phyloP scores from a whole-genome alignment of 1,140 invertebrate species.

The Lerema accius region DNA sequence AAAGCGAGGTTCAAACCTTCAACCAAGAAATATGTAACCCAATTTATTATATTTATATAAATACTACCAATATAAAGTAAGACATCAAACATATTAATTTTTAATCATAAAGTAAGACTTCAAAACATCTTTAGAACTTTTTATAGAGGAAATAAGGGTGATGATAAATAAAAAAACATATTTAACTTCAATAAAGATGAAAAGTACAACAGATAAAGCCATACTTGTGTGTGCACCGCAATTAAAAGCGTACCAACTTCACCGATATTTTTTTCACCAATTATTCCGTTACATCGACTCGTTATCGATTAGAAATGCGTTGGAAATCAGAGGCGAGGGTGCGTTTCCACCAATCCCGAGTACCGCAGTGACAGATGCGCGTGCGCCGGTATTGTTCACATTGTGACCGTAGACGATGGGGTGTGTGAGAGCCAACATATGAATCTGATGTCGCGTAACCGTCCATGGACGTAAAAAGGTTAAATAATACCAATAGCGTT shows the following conservation, averaged over 20 bases:
- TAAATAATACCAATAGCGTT: conserved; percentile 32
- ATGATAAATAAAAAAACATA: no score
- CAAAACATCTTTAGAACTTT: no score
- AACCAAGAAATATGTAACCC: no score
- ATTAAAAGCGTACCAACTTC: conserved; percentile 1
- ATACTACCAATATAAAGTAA: no score
- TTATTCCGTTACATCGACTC: conserved; percentile 64
- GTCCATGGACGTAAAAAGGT: conserved; percentile 31
- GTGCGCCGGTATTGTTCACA: conserved; percentile 63
- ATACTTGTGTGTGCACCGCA: no score
- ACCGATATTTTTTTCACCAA: conserved; percentile 35
- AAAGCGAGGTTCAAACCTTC: no score
- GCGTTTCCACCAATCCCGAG: conserved; percentile 61
- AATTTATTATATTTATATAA: no score
- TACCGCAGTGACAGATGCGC: conserved; percentile 66
- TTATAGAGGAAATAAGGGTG: no score
- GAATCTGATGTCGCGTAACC: conserved; percentile 38
- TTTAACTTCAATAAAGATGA: no score
- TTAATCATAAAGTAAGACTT: no score
- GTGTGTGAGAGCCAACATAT: conserved; percentile 62
- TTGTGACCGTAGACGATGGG: conserved; percentile 56
- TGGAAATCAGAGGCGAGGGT: conserved; percentile 68
- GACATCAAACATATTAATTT: no score
- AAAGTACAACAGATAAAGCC: no score
- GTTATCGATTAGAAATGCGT: conserved; percentile 64